phyloP scores from a whole-genome alignment of 1,140 invertebrate species.

The Pachyrhynchus sulphureomaculatus region DNA sequence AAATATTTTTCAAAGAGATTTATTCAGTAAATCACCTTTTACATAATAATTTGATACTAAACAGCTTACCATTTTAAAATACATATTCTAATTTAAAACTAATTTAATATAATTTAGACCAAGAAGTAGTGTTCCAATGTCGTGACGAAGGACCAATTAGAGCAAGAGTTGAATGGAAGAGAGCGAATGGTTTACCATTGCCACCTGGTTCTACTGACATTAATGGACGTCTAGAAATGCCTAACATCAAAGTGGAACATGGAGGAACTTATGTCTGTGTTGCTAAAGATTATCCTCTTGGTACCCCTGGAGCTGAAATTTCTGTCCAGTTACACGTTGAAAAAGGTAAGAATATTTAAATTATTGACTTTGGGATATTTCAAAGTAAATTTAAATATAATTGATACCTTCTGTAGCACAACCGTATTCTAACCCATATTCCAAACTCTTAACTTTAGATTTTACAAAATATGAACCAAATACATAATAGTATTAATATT shows the following conservation, averaged over 20 bases:
- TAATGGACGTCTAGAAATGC: constrained; percentile 81
- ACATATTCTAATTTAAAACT: no score
- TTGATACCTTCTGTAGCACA: no score
- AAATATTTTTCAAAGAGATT: no score
- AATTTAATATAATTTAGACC: constrained; percentile 58
- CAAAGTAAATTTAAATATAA: no score
- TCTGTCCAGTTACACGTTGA: constrained; percentile 70
- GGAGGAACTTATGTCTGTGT: constrained; percentile 81
- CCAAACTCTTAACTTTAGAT: no score
- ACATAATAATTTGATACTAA: no score
- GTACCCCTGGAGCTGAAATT: constrained; percentile 56
- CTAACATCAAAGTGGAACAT: constrained; percentile 75
- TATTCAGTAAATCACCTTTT: neutral
- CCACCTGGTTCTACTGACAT: constrained; percentile 70
- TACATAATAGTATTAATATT: no score
- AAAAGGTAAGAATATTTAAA: constrained; percentile 61
- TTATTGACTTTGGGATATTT: neutral
- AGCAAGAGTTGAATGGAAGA: constrained; percentile 73
- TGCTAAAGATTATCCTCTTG: constrained; percentile 66
- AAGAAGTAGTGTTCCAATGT: constrained; percentile 89
- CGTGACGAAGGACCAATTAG: constrained; percentile 80
- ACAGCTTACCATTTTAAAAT: no score
- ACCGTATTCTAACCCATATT: no score
- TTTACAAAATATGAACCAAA: no score
- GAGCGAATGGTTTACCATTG: constrained; percentile 68